phyloP scores from a whole-genome alignment of 2,797 vertebrate species.

The Melanogrammus aeglefinus region DNA sequence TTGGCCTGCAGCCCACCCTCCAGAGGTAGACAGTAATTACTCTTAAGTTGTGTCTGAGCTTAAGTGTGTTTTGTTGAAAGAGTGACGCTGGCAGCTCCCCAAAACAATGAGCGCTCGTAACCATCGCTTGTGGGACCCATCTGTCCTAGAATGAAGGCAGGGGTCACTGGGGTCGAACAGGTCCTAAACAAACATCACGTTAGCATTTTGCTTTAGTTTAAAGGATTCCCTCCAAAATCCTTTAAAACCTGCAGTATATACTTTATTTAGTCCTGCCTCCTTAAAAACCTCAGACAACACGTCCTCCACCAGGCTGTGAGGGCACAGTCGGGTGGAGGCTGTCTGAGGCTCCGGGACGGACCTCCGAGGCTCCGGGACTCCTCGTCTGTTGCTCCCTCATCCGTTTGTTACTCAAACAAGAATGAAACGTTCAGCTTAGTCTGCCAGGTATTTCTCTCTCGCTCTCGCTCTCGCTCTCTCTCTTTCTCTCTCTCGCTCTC shows the following conservation, averaged over 20 bases:
- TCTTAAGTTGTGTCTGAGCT: neutral
- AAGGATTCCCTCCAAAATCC: neutral
- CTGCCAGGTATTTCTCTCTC: slow-evolving; percentile 1
- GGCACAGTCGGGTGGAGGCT: too few species aligned
- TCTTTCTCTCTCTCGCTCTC: slow-evolving; percentile 13
- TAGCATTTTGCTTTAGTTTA: too few species aligned
- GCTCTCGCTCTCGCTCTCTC: slow-evolving; percentile 15
- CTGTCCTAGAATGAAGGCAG: neutral
- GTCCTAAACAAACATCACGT: neutral
- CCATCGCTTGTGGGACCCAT: neutral
- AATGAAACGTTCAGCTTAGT: neutral
- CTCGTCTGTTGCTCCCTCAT: neutral
- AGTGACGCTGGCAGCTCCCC: neutral
- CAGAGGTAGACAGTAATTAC: neutral
- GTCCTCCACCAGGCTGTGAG: too few species aligned
- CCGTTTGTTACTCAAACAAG: neutral
- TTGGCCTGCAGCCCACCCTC: neutral
- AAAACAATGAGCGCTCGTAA: neutral
- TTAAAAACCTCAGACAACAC: neutral
- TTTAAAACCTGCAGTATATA: neutral
- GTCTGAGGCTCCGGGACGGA: too few species aligned
- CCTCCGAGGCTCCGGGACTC: too few species aligned
- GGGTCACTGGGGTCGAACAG: neutral
- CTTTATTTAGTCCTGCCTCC: neutral
- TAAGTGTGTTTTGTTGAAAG: neutral